These are phyloP conservation scores for Drosophila repletoides DNA, from an alignment of 1,140 invertebrate genomes.

Conservation along the genomic window DNA sequence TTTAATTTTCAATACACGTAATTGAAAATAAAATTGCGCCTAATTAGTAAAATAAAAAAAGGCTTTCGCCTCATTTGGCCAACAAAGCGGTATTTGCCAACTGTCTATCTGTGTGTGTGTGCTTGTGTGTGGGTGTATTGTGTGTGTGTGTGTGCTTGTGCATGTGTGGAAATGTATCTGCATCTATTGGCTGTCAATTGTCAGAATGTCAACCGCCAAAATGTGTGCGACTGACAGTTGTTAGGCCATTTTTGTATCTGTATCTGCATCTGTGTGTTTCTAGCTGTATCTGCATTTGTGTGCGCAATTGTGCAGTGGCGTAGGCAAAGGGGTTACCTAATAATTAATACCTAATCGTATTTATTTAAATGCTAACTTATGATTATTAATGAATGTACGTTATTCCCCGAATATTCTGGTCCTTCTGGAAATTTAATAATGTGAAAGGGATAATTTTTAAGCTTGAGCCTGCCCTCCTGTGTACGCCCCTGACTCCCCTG, in stretches of 20 bases:
- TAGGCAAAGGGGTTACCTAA: too few species aligned
- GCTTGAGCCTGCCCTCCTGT: too few species aligned
- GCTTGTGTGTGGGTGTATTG: not conserved
- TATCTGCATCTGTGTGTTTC: conserved; percentile 6
- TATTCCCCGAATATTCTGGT: too few species aligned
- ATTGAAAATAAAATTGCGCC: conserved; percentile 71
- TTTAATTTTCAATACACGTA: conserved; percentile 31
- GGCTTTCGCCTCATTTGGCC: conserved; percentile 44
- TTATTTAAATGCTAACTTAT: too few species aligned
- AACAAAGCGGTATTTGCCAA: conserved; percentile 32
- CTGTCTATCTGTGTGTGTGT: not conserved
- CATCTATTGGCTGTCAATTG: conserved; percentile 45
- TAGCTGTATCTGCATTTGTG: conserved; percentile 5
- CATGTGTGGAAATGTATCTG: conserved; percentile 6
- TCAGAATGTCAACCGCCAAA: conserved; percentile 59
- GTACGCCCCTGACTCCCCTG: not conserved
- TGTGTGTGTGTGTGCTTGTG: not conserved
- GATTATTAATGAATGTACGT: too few species aligned
- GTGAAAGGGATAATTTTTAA: too few species aligned
- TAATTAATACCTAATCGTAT: too few species aligned
- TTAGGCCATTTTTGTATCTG: conserved; percentile 32
- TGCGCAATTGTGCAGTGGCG: too few species aligned
- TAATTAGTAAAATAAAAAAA: conserved; percentile 72
- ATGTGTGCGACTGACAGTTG: conserved; percentile 46
- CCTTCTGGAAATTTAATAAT: too few species aligned